A percentile compares a stretch with the other conserved stretches of the same genome.
Evolutionary conservation across 2,888 invertebrate species (phyloP).

Genomic region (Parascotia fuliginaria): DNA sequence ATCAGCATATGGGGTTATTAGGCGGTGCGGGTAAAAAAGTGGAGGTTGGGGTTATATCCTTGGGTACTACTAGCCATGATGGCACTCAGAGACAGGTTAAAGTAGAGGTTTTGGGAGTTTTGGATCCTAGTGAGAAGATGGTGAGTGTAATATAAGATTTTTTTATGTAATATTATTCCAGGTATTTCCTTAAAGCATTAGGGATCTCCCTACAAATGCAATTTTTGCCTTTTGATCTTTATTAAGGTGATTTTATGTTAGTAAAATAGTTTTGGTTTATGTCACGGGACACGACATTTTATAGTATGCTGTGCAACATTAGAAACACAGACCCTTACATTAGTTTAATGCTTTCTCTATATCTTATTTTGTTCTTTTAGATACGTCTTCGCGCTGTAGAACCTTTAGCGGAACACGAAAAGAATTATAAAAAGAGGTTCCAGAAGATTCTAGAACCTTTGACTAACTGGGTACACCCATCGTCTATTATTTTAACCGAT

Average conservation of each 20-base stretch:
- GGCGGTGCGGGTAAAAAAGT: constrained; percentile 90
- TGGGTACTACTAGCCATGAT: constrained; percentile 94
- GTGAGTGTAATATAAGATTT: constrained; percentile 53
- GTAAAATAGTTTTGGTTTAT: too few species aligned
- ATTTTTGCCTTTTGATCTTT: too few species aligned
- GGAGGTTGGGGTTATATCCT: constrained; percentile 94
- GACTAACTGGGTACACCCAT: constrained; percentile 91
- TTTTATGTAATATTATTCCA: too few species aligned
- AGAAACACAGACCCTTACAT: too few species aligned
- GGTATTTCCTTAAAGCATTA: too few species aligned
- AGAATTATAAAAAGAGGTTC: constrained; percentile 92
- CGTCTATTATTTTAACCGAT: constrained; percentile 92
- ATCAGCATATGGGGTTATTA: constrained; percentile 90
- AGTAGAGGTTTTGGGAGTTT: constrained; percentile 94
- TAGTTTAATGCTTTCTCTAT: too few species aligned
- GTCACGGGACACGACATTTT: too few species aligned
- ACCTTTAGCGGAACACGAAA: constrained; percentile 91
- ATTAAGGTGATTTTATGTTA: too few species aligned
- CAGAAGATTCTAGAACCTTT: constrained; percentile 93
- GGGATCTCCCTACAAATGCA: too few species aligned
- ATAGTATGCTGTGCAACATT: too few species aligned
- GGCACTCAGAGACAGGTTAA: constrained; percentile 92
- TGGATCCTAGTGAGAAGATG: constrained; percentile 90
- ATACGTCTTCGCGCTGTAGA: constrained; percentile 93
- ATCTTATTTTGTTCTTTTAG: constrained; percentile 46